phyloP scores from a whole-genome alignment of 2,888 invertebrate genomes.

The Dicyrtoma fusca region DNA sequence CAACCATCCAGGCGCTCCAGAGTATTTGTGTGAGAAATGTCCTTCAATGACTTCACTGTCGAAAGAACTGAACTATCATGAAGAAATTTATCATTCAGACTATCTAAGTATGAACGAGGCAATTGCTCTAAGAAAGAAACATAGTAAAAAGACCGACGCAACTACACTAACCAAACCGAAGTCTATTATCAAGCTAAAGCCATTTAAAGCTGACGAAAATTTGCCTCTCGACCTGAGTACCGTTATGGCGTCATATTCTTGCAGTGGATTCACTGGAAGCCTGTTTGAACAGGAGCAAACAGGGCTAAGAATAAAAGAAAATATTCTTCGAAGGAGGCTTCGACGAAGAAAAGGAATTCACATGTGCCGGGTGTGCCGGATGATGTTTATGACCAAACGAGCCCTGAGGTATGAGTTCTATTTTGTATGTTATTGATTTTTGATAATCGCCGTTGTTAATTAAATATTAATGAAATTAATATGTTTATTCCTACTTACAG shows the following conservation, averaged over 20 bases:
- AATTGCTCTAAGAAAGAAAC: background rate
- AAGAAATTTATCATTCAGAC: slow-evolving; percentile 35
- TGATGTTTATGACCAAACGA: slow-evolving; percentile 32
- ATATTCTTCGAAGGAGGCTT: slow-evolving; percentile 16
- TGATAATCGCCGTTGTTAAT: slow-evolving; percentile 3
- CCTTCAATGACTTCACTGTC: slow-evolving; percentile 37
- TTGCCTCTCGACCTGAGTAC: slow-evolving; percentile 27
- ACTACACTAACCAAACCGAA: background rate
- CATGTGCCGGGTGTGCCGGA: slow-evolving; percentile 33
- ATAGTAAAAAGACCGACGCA: background rate
- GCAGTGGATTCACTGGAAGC: slow-evolving; percentile 2
- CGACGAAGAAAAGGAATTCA: slow-evolving; percentile 23
- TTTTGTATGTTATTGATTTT: slow-evolving; percentile 3
- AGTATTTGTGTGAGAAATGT: slow-evolving; percentile 36
- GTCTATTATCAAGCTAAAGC: slow-evolving; percentile 14
- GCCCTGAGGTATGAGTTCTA: slow-evolving; percentile 23
- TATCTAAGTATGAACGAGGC: slow-evolving; percentile 26
- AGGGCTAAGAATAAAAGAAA: slow-evolving; percentile 15
- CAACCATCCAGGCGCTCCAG: slow-evolving; percentile 32
- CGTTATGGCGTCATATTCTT: slow-evolving; percentile 24
- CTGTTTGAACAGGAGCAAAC: background rate
- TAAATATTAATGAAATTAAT: background rate
- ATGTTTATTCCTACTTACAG: slow-evolving; percentile 12
- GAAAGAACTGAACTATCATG: slow-evolving; percentile 29
- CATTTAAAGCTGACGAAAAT: slow-evolving; percentile 21